phyloP scores from a whole-genome alignment of 2,797 vertebrate species.

The Rhabdophis nuchalis region DNA sequence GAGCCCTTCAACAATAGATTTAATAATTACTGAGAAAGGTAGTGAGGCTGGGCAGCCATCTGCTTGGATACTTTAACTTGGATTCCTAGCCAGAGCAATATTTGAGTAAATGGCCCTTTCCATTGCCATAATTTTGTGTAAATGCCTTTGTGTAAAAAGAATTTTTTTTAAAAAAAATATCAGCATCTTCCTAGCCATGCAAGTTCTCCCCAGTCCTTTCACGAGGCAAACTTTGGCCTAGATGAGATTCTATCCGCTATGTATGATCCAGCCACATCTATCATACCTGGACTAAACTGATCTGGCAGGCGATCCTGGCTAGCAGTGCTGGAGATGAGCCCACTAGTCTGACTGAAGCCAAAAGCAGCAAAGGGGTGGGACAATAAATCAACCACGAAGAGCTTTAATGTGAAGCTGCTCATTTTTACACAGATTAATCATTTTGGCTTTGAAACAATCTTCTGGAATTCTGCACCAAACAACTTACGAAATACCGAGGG shows the following conservation, averaged over 20 bases:
- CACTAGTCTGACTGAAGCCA: constrained; percentile 2
- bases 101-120: neutral
- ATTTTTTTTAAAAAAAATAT: too few relatives aligned
- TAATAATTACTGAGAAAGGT: neutral
- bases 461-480: neutral
- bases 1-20: neutral
- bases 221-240: neutral
- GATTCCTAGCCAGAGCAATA: neutral
- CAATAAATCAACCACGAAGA: constrained; percentile 22
- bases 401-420: constrained; percentile 5
- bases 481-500: neutral
- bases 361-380: constrained; percentile 13
- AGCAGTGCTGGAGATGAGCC: constrained; percentile 10
- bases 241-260: neutral
- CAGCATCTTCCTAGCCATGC: neutral
- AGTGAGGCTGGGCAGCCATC: neutral
- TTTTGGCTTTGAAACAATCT: constrained; percentile 7
- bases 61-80: neutral
- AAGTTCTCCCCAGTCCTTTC: neutral
- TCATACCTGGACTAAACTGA: constrained; percentile 10
- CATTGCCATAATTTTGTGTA: neutral
- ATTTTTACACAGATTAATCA: neutral
- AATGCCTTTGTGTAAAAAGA: neutral
- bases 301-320: constrained; percentile 7
- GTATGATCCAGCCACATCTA: neutral